phyloP scores from a whole-genome alignment of 2,113 vertebrate genomes.

The Archocentrus centrarchus region DNA sequence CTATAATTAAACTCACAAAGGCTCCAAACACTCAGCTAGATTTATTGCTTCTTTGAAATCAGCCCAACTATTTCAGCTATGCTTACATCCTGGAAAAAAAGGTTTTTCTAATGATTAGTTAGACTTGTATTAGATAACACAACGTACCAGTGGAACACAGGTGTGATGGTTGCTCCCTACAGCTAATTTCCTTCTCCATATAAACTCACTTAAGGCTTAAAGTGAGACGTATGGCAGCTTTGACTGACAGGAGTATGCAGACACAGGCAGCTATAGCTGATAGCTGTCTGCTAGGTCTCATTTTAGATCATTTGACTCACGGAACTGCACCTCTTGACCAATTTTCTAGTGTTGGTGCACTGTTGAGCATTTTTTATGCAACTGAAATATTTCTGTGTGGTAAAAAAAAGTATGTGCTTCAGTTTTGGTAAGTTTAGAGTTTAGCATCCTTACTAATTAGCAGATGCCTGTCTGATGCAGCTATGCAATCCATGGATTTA shows the following conservation, averaged over 20 bases:
- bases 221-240: not conserved
- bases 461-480: not conserved
- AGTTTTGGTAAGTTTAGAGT: not conserved
- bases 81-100: not conserved
- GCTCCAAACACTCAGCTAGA: not conserved
- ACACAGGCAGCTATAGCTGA: not conserved
- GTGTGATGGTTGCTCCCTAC: not conserved
- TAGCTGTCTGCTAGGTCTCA: not conserved
- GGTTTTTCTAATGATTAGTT: accelerated
- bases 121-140: not conserved
- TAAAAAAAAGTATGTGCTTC: accelerated
- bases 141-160: not conserved
- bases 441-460: not conserved
- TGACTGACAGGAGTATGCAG: not conserved
- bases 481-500: not conserved
- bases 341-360: not conserved
- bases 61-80: not conserved
- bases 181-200: not conserved
- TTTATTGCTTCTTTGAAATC: not conserved
- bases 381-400: too few species aligned
- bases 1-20: constrained; percentile 3
- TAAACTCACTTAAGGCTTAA: not conserved
- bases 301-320: accelerated
- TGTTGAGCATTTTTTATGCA: too few species aligned
- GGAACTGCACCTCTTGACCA: not conserved